phyloP scores from a whole-genome alignment of 2,797 vertebrate species.

The Alectoris magna region DNA sequence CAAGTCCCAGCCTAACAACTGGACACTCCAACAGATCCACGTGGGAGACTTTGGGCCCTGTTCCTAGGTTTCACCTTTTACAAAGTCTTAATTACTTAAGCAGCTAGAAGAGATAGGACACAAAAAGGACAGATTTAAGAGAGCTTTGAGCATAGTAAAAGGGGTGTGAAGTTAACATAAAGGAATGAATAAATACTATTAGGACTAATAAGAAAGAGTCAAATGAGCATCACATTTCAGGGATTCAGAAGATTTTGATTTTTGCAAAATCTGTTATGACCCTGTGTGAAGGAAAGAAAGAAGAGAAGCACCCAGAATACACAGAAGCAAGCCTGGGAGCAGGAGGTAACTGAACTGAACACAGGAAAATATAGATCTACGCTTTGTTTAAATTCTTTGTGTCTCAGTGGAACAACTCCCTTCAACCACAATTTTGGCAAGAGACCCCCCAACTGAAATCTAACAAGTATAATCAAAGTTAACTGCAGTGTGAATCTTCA shows the following conservation, averaged over 20 bases:
- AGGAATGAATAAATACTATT: background rate
- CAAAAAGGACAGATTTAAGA: background rate
- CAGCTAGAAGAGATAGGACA: background rate
- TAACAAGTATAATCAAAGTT: background rate
- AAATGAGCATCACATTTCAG: background rate
- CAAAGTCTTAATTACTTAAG: background rate
- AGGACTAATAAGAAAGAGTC: background rate
- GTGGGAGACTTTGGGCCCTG: background rate
- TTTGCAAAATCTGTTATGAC: background rate
- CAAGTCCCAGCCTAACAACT: rapidly evolving
- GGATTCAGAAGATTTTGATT: background rate
- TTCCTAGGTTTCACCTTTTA: background rate
- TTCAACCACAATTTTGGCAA: background rate
- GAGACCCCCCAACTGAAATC: background rate
- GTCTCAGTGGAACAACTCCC: background rate
- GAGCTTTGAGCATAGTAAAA: background rate
- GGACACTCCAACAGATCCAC: background rate
- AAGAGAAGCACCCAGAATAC: background rate
- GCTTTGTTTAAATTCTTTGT: background rate
- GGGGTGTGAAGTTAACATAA: background rate
- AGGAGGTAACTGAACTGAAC: background rate
- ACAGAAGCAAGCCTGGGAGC: background rate
- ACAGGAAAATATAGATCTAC: background rate
- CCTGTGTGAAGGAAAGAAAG: background rate
- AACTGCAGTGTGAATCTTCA: background rate